Evolutionary conservation across 2,797 vertebrate genomes (phyloP).

Genomic region (Denticeps clupeoides): DNA sequence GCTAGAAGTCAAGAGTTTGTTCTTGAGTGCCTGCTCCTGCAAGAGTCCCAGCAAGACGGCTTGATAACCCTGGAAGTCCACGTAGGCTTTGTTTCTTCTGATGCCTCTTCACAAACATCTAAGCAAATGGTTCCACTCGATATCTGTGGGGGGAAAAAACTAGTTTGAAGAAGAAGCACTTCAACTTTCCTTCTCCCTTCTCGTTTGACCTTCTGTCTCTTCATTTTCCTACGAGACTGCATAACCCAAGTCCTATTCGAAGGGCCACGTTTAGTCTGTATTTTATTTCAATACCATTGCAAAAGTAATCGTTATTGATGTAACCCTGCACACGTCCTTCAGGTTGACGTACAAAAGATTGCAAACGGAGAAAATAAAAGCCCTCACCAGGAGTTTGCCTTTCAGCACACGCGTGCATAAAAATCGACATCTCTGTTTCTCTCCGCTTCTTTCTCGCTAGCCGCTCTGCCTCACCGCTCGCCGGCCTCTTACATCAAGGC

Average conservation of each 20-base stretch:
- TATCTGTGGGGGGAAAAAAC: no score
- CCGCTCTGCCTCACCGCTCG: no score
- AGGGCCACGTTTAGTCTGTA: no score
- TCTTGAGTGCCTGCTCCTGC: no score
- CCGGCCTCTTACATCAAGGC: slow-evolving; percentile 48
- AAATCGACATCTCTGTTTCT: slow-evolving; percentile 28
- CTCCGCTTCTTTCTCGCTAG: slow-evolving; percentile 36
- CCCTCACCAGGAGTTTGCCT: slow-evolving; percentile 52
- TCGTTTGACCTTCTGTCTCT: slow-evolving; percentile 14
- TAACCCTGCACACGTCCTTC: slow-evolving; percentile 55
- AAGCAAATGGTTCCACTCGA: no score
- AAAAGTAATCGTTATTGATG: slow-evolving; percentile 52
- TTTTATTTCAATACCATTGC: no score
- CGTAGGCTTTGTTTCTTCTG: no score
- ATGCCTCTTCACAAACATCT: no score
- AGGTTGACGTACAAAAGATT: slow-evolving; percentile 37
- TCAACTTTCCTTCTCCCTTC: slow-evolving; percentile 18
- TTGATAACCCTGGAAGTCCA: no score
- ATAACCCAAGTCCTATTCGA: slow-evolving; percentile 18
- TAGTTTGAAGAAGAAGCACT: slow-evolving; percentile 19
- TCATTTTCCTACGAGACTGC: slow-evolving; percentile 19
- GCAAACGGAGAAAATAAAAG: slow-evolving; percentile 28
- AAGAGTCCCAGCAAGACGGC: no score
- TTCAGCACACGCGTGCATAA: slow-evolving; percentile 27
- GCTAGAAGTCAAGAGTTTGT: no score